phyloP scores from a whole-genome alignment of 2,113 vertebrate genomes.

The Chaetura pelagica region DNA sequence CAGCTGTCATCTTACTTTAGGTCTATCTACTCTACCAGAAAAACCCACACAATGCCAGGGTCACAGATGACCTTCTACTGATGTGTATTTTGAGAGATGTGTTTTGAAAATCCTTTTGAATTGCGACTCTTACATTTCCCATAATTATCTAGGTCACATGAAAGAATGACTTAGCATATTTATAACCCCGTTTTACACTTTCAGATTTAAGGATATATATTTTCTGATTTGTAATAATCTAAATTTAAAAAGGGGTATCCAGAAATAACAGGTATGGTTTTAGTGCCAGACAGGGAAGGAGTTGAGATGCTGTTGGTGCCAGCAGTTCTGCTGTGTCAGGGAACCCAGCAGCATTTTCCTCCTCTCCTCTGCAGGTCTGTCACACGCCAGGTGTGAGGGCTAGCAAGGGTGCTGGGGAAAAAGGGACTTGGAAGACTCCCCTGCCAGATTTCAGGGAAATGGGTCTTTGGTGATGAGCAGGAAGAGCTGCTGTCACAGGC shows the following conservation, averaged over 20 bases:
- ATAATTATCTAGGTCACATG: constrained; percentile 68
- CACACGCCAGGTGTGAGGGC: neutral
- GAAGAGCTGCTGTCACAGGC: neutral
- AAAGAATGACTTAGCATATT: constrained; percentile 67
- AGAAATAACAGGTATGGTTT: constrained; percentile 49
- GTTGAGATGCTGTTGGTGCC: neutral
- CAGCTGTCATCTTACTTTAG: constrained; percentile 25
- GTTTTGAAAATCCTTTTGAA: constrained; percentile 63
- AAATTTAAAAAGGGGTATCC: constrained; percentile 39
- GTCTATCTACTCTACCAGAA: neutral
- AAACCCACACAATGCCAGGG: constrained; percentile 14
- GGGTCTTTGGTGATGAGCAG: neutral
- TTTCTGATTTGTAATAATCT: constrained; percentile 58
- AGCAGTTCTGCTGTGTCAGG: neutral
- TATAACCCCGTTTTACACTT: constrained; percentile 61
- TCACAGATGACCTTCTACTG: constrained; percentile 50
- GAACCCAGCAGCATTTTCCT: neutral
- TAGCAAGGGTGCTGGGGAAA: neutral
- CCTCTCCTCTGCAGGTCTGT: rapidly evolving
- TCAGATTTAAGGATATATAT: constrained; percentile 30
- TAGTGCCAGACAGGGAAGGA: constrained; percentile 13
- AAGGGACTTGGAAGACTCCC: neutral
- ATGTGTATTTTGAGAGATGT: constrained; percentile 45
- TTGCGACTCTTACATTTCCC: constrained; percentile 1
- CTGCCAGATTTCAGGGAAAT: neutral